A percentile compares a stretch with the other conserved stretches of the same genome.
These are phyloP conservation scores for Malacoraja senta DNA, from an alignment of 2,797 vertebrate species.

Conservation along the genomic window DNA sequence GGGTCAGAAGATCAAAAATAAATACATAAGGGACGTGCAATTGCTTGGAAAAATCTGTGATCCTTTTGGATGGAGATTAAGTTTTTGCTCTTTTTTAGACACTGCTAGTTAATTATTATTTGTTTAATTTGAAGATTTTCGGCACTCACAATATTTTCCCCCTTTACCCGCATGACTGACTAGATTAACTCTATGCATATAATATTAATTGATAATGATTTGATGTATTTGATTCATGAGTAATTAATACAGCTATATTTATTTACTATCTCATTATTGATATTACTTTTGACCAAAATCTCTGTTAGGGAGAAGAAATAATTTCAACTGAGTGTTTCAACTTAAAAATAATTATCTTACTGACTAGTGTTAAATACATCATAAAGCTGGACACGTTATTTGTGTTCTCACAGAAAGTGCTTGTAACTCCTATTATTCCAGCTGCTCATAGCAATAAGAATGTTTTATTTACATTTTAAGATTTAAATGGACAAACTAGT, in stretches of 20 bases:
- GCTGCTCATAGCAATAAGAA: not conserved
- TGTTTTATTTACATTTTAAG: not conserved
- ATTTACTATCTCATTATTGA: not conserved
- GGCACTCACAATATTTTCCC: not conserved
- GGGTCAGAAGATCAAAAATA: not conserved
- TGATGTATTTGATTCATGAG: not conserved
- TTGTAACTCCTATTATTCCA: not conserved
- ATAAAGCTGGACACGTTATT: not conserved
- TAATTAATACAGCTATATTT: not conserved
- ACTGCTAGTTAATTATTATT: not conserved
- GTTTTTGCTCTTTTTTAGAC: not conserved
- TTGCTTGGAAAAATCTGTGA: not conserved
- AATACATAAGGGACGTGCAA: not conserved
- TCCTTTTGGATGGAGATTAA: not conserved
- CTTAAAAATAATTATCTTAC: not conserved
- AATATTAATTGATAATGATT: not conserved
- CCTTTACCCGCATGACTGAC: not conserved
- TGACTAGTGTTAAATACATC: not conserved
- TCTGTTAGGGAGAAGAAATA: too few species aligned
- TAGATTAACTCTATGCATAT: not conserved
- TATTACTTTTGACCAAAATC: not conserved
- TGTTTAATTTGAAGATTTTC: not conserved
- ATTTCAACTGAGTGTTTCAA: not conserved
- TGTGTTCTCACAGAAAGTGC: not conserved
- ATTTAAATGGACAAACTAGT: slow-evolving; percentile 17